Evolutionary conservation across 1,140 invertebrate genomes (phyloP).

Genomic region (Schlechtendalia chinensis): DNA sequence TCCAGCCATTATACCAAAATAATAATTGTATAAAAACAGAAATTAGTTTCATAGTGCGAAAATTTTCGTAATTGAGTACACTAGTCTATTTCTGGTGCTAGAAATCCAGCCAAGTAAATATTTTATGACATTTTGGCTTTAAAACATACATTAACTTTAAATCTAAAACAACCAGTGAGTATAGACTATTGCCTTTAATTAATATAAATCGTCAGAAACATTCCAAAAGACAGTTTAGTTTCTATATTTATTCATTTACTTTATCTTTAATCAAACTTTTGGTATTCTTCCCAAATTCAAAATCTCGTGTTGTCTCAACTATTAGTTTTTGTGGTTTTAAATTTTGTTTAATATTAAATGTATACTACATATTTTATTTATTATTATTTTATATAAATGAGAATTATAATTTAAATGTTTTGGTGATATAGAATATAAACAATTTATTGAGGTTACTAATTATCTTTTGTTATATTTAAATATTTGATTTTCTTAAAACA

Average conservation of each 20-base stretch:
- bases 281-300: background rate
- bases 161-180: background rate
- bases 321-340: background rate
- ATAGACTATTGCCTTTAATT: constrained; percentile 17
- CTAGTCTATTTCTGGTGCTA: constrained; percentile 14
- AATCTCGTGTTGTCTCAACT: background rate
- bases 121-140: constrained; percentile 21
- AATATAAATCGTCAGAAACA: background rate
- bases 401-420: no score
- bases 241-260: background rate
- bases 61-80: constrained; percentile 11
- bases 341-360: no score
- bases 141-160: background rate
- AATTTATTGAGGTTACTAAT: no score
- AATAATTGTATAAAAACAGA: constrained; percentile 15
- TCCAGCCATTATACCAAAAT: background rate
- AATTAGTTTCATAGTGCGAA: constrained; percentile 3
- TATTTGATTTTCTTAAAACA: no score
- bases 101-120: constrained; percentile 16
- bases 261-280: background rate
- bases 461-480: no score
- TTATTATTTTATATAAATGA: no score
- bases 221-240: background rate
- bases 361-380: no score
- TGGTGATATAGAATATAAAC: no score